Conservation (phyloP, 1,140 invertebrate genomes). For the Varroa destructor region DNA sequence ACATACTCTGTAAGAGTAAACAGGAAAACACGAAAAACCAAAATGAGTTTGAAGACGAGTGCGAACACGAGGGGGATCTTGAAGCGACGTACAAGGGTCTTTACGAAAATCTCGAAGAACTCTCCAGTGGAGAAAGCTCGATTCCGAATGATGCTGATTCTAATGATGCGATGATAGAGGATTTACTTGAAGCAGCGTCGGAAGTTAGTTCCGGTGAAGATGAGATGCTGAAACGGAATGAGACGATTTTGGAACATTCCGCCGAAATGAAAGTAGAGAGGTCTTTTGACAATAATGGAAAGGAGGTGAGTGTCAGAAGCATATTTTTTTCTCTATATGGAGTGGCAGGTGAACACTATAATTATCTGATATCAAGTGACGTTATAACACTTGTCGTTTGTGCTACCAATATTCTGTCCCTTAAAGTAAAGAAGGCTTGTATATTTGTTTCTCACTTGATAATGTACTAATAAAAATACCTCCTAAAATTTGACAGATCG, state of each 20-base stretch:
- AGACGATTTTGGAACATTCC: conserved; percentile 2
- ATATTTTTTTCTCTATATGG: background rate
- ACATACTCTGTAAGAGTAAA: conserved; percentile 13
- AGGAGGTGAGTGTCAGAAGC: conserved; percentile 8
- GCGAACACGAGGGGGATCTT: background rate
- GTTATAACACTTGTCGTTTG: too few relatives aligned
- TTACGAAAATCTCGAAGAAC: conserved; percentile 19
- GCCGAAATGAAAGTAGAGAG: background rate
- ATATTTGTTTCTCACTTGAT: too few relatives aligned
- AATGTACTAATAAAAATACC: too few relatives aligned
- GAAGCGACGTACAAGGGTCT: background rate
- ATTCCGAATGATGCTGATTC: conserved; percentile 12
- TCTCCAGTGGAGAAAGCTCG: conserved; percentile 21
- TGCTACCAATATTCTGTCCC: too few relatives aligned
- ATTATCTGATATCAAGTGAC: too few relatives aligned
- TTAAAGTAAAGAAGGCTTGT: too few relatives aligned
- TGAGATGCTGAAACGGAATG: conserved; percentile 21
- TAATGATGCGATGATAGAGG: background rate
- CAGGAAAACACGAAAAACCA: background rate
- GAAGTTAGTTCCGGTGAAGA: conserved; percentile 21
- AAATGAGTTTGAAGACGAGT: background rate
- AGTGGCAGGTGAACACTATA: too few relatives aligned
- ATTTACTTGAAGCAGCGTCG: conserved; percentile 17
- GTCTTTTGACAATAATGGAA: background rate
- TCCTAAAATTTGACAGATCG: too few relatives aligned